Conservation (phyloP, 2,797 vertebrate genomes). For the Gambusia yucatana region DNA sequence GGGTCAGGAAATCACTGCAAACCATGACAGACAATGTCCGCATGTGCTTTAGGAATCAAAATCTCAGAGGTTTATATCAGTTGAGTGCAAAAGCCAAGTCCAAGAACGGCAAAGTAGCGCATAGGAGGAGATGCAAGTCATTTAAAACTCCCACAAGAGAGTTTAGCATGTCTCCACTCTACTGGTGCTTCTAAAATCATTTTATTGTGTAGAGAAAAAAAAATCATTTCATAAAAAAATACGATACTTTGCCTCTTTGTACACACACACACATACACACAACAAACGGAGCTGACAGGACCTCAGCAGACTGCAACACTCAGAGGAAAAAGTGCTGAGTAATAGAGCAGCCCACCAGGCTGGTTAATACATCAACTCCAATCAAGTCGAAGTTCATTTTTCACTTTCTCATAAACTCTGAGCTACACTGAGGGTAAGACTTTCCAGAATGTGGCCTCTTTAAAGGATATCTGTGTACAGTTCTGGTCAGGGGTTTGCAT, state of each 20-base stretch:
- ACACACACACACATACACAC: too few species aligned
- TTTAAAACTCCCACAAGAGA: not conserved
- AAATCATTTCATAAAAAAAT: not conserved
- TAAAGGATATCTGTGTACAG: slow-evolving; percentile 4
- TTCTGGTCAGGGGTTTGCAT: not conserved
- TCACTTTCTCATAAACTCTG: slow-evolving; percentile 10
- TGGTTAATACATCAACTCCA: slow-evolving; percentile 9
- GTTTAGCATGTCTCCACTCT: not conserved
- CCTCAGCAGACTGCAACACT: not conserved
- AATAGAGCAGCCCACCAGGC: not conserved
- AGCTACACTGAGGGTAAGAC: slow-evolving; percentile 3
- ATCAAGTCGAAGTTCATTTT: slow-evolving; percentile 1
- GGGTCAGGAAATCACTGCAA: not conserved
- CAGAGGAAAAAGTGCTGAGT: not conserved
- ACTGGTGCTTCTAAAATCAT: not conserved
- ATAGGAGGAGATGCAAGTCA: not conserved
- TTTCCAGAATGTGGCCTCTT: slow-evolving; percentile 6
- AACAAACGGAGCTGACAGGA: not conserved
- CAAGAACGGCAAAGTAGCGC: not conserved
- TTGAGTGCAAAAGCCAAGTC: not conserved
- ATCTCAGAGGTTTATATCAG: not conserved
- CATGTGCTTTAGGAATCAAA: not conserved
- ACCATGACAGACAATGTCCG: not conserved
- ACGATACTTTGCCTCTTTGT: not conserved
- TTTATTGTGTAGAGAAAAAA: not conserved